Evolutionary conservation across 2,113 vertebrate genomes (phyloP).

Genomic region (Taxidea taxus): DNA sequence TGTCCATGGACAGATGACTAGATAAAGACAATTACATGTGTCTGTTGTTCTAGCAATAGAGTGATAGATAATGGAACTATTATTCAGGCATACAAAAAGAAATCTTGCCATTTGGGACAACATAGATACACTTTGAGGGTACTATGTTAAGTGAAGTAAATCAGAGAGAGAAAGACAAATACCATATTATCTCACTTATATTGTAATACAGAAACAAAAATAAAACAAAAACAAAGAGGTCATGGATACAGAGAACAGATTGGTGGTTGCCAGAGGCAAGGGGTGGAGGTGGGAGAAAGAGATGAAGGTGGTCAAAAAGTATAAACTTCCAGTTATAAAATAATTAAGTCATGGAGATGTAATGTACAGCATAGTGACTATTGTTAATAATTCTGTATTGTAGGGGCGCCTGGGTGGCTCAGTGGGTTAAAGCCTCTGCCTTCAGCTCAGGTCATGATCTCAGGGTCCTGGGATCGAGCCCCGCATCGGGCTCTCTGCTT

Average conservation of each 20-base stretch:
- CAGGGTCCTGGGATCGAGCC: too few relatives aligned
- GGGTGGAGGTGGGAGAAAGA: background rate
- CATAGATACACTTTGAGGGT: background rate
- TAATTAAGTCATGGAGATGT: background rate
- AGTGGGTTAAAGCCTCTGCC: too few relatives aligned
- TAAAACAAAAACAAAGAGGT: background rate
- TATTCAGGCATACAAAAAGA: background rate
- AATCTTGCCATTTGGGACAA: background rate
- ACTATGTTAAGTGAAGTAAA: background rate
- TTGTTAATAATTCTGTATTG: background rate
- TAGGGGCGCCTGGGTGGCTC: too few relatives aligned
- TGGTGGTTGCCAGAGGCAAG: background rate
- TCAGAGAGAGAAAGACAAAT: background rate
- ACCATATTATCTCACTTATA: background rate
- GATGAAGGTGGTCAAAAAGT: background rate
- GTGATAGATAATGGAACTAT: background rate
- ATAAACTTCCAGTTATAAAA: background rate
- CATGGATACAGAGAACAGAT: background rate
- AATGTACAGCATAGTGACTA: background rate
- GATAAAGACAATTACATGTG: background rate
- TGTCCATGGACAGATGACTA: background rate
- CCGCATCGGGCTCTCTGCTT: too few relatives aligned
- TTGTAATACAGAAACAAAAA: background rate
- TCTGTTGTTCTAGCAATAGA: background rate
- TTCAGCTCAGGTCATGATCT: too few relatives aligned